A percentile compares a stretch with the other conserved stretches of the same genome.
Evolutionary conservation across 2,113 vertebrate genomes (phyloP).

Genomic region (Oncorhynchus mykiss): DNA sequence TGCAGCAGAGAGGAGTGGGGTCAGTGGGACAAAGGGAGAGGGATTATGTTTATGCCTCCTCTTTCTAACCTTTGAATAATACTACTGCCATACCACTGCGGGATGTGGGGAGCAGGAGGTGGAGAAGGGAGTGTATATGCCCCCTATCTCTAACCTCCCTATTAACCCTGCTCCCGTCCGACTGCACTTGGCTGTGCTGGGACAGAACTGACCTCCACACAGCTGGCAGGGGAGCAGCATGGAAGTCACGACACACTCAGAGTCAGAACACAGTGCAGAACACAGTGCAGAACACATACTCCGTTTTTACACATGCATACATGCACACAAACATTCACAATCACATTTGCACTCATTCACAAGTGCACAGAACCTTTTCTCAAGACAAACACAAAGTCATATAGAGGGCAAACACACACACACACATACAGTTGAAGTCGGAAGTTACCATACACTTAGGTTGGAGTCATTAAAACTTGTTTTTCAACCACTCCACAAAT

Average conservation of each 20-base stretch:
- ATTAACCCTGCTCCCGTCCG: slow-evolving; percentile 7
- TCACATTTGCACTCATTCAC: not conserved
- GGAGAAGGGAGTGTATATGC: not conserved
- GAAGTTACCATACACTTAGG: no score
- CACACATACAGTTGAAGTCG: slow-evolving; percentile 15
- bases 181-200: slow-evolving; percentile 48
- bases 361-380: slow-evolving; percentile 48
- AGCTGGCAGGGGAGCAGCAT: slow-evolving; percentile 70
- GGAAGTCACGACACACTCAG: slow-evolving; percentile 56
- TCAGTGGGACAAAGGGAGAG: not conserved
- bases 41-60: not conserved
- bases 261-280: slow-evolving; percentile 30
- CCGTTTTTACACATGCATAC: not conserved
- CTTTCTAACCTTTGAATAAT: slow-evolving; percentile 25
- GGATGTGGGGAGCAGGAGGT: slow-evolving; percentile 16
- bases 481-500: no score
- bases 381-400: slow-evolving; percentile 50
- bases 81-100: slow-evolving; percentile 2
- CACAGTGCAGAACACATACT: slow-evolving; percentile 14
- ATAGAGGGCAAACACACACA: slow-evolving; percentile 14
- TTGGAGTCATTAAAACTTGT: no score
- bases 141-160: slow-evolving; percentile 3
- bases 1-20: not conserved
- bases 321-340: not conserved
- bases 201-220: slow-evolving; percentile 54